Percentiles rank a stretch among this genome's conserved stretches.
Evolutionary conservation across 2,797 vertebrate species (phyloP).

Genomic region (Sebastes hubbsi): DNA sequence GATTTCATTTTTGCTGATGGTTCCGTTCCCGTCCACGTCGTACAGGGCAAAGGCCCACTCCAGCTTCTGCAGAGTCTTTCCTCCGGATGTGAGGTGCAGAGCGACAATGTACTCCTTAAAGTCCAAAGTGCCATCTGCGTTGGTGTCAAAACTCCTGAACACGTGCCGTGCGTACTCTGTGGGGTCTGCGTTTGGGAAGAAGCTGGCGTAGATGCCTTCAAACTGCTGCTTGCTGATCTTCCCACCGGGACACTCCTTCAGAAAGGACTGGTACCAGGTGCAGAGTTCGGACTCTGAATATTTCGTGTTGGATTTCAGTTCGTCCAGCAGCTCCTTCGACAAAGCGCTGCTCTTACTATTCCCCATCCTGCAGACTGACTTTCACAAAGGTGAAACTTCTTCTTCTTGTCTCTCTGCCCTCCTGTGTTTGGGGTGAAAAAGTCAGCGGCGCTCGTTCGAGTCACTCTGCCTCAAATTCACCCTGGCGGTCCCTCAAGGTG

Average conservation of each 20-base stretch:
- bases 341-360: slow-evolving; percentile 90
- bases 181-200: slow-evolving; percentile 91
- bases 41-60: slow-evolving; percentile 96
- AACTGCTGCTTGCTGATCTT: slow-evolving; percentile 89
- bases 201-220: slow-evolving; percentile 91
- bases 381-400: not conserved
- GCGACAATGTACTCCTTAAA: slow-evolving; percentile 96
- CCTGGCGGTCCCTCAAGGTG: slow-evolving; percentile 51
- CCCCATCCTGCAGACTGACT: slow-evolving; percentile 81
- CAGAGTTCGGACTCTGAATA: slow-evolving; percentile 89
- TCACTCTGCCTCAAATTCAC: slow-evolving; percentile 33
- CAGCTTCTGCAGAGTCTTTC: slow-evolving; percentile 90
- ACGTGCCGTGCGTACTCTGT: slow-evolving; percentile 91
- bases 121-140: slow-evolving; percentile 91
- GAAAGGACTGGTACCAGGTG: slow-evolving; percentile 91
- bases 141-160: slow-evolving; percentile 95
- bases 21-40: slow-evolving; percentile 92
- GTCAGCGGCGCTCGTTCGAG: slow-evolving; percentile 1
- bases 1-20: slow-evolving; percentile 92
- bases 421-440: slow-evolving; percentile 15
- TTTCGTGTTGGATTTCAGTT: slow-evolving; percentile 90
- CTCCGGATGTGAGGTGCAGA: slow-evolving; percentile 90
- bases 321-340: slow-evolving; percentile 91
- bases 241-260: slow-evolving; percentile 90
- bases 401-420: not conserved